phyloP scores from a whole-genome alignment of 92 coral and sea anemone species.

The Phenganax marumi region DNA sequence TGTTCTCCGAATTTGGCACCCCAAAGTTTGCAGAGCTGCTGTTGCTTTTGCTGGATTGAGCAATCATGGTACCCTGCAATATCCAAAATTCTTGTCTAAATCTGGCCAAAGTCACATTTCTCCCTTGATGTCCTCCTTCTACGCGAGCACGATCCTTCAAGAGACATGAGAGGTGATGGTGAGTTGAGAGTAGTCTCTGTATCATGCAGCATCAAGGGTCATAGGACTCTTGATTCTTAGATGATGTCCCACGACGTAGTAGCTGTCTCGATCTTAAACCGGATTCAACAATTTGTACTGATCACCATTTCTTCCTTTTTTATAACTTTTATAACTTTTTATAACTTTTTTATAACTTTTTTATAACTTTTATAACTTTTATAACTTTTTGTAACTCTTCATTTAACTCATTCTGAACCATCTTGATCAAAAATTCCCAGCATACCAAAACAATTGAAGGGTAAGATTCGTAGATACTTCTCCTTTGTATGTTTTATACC shows the following conservation, averaged over 20 bases:
- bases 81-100: slow-evolving; percentile 35
- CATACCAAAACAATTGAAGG: slow-evolving; percentile 54
- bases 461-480: slow-evolving; percentile 34
- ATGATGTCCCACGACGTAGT: slow-evolving; percentile 62
- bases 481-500: slow-evolving; percentile 51
- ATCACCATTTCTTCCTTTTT: slow-evolving; percentile 50
- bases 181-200: slow-evolving; percentile 52
- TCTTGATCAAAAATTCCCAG: slow-evolving; percentile 58
- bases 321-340: slow-evolving; percentile 26
- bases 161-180: slow-evolving; percentile 53
- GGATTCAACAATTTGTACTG: slow-evolving; percentile 60
- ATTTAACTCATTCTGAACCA: slow-evolving; percentile 41
- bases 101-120: slow-evolving; percentile 33
- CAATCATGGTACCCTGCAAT: slow-evolving; percentile 34
- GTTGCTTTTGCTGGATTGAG: slow-evolving; percentile 21
- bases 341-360: slow-evolving; percentile 41
- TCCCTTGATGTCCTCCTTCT: slow-evolving; percentile 30
- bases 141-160: slow-evolving; percentile 59
- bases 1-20: slow-evolving; percentile 33
- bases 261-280: slow-evolving; percentile 36
- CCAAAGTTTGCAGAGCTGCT: slow-evolving; percentile 33
- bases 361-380: slow-evolving; percentile 54
- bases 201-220: too few relatives aligned
- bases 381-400: slow-evolving; percentile 42
- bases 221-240: too few relatives aligned